Evolutionary conservation across 2,113 vertebrate species (phyloP), one percentile per base, ranked within the genome.

Genomic region (Egretta garzetta): DNA sequence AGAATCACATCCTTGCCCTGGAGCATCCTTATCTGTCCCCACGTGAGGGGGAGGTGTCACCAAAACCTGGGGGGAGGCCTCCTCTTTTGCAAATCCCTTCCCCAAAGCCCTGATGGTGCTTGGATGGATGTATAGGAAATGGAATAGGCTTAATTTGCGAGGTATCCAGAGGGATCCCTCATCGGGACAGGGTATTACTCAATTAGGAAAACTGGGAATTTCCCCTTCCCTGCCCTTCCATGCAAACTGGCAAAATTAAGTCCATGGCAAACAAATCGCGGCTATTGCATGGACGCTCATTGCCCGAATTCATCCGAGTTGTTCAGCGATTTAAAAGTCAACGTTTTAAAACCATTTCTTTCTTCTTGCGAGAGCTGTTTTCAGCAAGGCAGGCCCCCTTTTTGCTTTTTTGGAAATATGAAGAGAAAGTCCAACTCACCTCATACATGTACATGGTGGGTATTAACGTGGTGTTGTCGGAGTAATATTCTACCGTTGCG

Each of bases 381-480:
- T 2, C 19, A 3, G 12, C 28, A 27, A 67, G 50, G 52, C n/a
- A 52, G 15, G 5, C 12, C 13, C 23, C 26, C 5, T 4, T 1
- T 11, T 47, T 47, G 39, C 9, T 21, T 41, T n/a, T 47, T 8
- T 1, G 1, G 32, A 26, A 47, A 20, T 2, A 15, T 0, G 0
- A 35, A 12, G 41, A 39, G 27, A 9, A 64, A 73, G 12, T 4
- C 20, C 19, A 1, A 14, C 96, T 97, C 77, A 97, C 95, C 92
- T 87, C 90, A 0, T 89, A 71, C 0, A 19, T 2, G 3, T 75
- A 93, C 0, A 24, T 28, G 52, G 85, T 86, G 3, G 96, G 92
- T 5, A 88, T 33, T 11, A 86, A 8, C 0, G 96, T 97, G 64
- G 7, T 11, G 79, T 97, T 96, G 4, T 96, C 94, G 0, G 37